Evolutionary conservation across 2,797 vertebrate species (phyloP), one percentile per base, ranked within the genome.

Genomic region (Labroides dimidiatus): DNA sequence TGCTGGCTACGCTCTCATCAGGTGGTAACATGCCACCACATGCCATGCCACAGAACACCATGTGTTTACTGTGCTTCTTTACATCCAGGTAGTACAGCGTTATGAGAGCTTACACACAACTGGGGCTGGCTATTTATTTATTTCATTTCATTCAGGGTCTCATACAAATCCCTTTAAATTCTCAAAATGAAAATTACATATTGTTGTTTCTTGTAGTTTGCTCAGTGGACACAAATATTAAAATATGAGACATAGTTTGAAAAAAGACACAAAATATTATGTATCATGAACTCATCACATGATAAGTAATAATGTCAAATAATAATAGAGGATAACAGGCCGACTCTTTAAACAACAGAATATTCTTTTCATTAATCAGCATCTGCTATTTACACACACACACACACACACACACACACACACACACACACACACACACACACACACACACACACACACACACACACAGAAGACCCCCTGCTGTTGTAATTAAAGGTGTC

Each of bases 401-500:
- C 62, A 73, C 50, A 69, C 61, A 50, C 69, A 68, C 69, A 61
- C 41, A 48, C 64, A 73, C 66, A 59, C 63, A 48, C 68, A 61
- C 61, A n/a, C n/a, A n/a, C n/a, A n/a, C n/a, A n/a, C n/a, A n/a
- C 55, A 62, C 61, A 50, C 69, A 68, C 69, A 61, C 41, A 48
- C 64, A 73, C 66, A 59, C 63, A 48, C 68, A 61, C 61, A 69
- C 53, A 69, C 56, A 62, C 61, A 55, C 69, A 64, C 65, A 61
- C 36, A 48, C 66, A 73, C 42, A 64, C 10, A 61, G 0, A 59
- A 21, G 51, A 71, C 66, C 73, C 84, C 90, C 90, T 73, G 87
- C 87, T 88, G 91, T 60, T 89, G 89, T 92, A 94, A 93, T 94
- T 94, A 94, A 92, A 90, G 85, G 91, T 92, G 92, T 92, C 91